Conservation (phyloP, 2,888 invertebrate species). For the Cynaeus angustus region DNA sequence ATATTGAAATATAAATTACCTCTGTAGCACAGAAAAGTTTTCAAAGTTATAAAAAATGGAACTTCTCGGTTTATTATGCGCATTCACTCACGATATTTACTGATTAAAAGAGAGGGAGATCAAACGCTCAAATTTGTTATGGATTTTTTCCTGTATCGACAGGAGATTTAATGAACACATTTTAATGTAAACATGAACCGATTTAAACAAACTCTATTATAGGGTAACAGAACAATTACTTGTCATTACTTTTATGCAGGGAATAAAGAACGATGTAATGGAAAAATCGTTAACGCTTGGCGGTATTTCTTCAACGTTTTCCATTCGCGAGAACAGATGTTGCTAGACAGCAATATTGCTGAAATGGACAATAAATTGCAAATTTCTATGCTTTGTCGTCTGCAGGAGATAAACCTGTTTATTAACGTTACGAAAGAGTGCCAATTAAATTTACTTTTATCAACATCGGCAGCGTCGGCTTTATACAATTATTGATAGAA, state of each 20-base stretch:
- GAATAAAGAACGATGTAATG: conserved; percentile 21
- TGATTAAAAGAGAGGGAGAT: not conserved
- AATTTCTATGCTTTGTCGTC: conserved; percentile 5
- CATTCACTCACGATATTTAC: conserved; percentile 10
- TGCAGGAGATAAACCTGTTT: not conserved
- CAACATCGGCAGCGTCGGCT: no score
- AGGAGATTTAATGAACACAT: conserved; percentile 10
- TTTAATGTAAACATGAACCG: conserved; percentile 36
- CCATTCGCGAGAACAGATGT: conserved; percentile 17
- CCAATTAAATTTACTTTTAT: conserved; percentile 5
- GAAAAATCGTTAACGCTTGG: conserved; percentile 33
- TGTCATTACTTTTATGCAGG: conserved; percentile 30
- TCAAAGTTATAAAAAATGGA: conserved; percentile 26
- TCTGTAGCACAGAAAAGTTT: conserved; percentile 24
- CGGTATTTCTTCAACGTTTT: conserved; percentile 24
- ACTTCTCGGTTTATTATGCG: conserved; percentile 19
- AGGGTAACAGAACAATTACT: conserved; percentile 33
- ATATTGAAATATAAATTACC: conserved; percentile 42
- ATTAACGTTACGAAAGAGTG: not conserved
- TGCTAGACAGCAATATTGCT: conserved; percentile 16
- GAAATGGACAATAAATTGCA: conserved; percentile 21
- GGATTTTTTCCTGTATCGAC: conserved; percentile 14
- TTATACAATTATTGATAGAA: not conserved
- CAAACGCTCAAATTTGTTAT: not conserved
- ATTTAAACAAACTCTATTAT: conserved; percentile 39